Conservation (phyloP, 1,140 invertebrate genomes). For the Patella vulgata region DNA sequence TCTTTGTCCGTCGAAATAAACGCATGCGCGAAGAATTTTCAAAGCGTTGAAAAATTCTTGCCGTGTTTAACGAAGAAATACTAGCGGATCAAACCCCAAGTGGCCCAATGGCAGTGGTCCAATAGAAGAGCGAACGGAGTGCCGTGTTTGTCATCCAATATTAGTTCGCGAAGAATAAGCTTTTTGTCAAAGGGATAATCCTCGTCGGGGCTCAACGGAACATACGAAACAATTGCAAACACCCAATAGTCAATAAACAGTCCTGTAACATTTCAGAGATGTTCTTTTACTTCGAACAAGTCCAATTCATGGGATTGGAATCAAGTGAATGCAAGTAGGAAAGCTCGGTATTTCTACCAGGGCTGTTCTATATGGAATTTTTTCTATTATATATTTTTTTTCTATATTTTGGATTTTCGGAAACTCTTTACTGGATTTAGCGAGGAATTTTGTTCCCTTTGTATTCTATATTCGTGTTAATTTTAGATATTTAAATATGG, state of each 20-base stretch:
- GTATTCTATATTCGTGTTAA: too few species aligned
- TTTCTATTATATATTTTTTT: too few species aligned
- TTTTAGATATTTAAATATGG: too few species aligned
- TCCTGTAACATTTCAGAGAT: background rate
- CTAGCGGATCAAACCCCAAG: conserved; percentile 6
- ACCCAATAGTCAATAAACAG: conserved; percentile 5
- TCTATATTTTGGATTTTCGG: too few species aligned
- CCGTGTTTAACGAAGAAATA: conserved; percentile 10
- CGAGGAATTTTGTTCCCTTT: too few species aligned
- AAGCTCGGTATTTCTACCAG: too few species aligned
- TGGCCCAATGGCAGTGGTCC: conserved; percentile 15
- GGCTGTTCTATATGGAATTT: too few species aligned
- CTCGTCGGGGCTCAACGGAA: conserved; percentile 19
- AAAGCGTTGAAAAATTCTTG: conserved; percentile 25
- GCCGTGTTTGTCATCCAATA: conserved; percentile 22
- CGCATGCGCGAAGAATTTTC: conserved; percentile 15
- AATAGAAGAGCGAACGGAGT: background rate
- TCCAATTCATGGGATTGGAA: background rate
- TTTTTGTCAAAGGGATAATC: conserved; percentile 24
- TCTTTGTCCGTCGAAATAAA: background rate
- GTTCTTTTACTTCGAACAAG: background rate
- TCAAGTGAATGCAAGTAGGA: conserved; percentile 5
- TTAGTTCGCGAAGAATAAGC: conserved; percentile 14
- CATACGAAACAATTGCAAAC: conserved; percentile 26
- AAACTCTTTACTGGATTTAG: too few species aligned